Conservation (phyloP, 2,888 invertebrate species). For the Scelioninae gen. 2 region DNA sequence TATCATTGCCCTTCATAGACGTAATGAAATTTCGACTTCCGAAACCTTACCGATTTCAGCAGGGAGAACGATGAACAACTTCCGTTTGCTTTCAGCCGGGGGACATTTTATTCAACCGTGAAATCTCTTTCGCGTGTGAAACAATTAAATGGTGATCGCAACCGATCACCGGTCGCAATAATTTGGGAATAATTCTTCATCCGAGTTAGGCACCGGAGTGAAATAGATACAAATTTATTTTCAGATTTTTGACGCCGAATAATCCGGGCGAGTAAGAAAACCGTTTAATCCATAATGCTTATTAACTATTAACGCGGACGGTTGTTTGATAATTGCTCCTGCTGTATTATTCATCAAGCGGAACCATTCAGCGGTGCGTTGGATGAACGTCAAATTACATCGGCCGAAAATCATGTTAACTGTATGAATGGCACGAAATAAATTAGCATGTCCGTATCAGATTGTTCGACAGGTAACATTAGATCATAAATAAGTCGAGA, state of each 20-base stretch:
- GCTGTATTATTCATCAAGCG: conserved; percentile 32
- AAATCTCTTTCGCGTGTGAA: too few species aligned
- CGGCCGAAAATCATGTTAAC: conserved; percentile 28
- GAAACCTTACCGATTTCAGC: too few species aligned
- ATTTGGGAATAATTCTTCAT: too few species aligned
- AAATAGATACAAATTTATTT: too few species aligned
- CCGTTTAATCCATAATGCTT: conserved; percentile 36
- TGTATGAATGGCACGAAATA: conserved; percentile 27
- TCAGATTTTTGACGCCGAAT: conserved; percentile 34
- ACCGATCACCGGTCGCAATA: too few species aligned
- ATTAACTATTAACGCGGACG: conserved; percentile 39
- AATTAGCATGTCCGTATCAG: conserved; percentile 21
- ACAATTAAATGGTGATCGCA: too few species aligned
- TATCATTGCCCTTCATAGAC: too few species aligned
- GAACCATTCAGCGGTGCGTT: conserved; percentile 29
- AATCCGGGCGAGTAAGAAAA: conserved; percentile 9
- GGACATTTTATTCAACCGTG: too few species aligned
- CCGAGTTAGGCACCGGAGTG: too few species aligned
- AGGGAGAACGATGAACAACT: too few species aligned
- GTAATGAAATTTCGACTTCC: too few species aligned
- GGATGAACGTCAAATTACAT: conserved; percentile 29
- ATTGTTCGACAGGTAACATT: conserved; percentile 28
- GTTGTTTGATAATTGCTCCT: conserved; percentile 32
- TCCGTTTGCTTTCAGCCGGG: too few species aligned
- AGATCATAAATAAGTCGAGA: conserved; percentile 17